Evolutionary conservation across 2,113 vertebrate genomes (phyloP).

Genomic region (Platichthys stellatus): DNA sequence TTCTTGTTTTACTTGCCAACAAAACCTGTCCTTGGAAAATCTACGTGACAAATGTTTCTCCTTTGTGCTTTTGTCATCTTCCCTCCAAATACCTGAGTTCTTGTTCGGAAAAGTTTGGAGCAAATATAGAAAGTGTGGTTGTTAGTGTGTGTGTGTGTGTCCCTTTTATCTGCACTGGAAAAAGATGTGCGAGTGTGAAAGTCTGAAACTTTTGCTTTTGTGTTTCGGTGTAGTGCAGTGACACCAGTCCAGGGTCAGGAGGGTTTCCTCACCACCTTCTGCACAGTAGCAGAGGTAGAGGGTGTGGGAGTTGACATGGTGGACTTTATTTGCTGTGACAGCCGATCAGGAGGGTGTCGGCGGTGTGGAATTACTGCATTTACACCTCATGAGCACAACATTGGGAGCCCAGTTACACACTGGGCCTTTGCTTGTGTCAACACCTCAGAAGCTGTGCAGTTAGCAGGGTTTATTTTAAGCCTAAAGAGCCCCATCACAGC

Average conservation of each 20-base stretch:
- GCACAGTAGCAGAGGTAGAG: conserved; percentile 13
- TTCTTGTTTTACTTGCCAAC: not conserved
- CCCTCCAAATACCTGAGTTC: not conserved
- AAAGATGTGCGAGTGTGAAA: not conserved
- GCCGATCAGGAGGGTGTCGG: conserved; percentile 29
- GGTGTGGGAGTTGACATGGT: conserved; percentile 18
- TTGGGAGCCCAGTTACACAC: not conserved
- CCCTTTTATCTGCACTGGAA: no score
- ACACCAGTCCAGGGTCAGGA: conserved; percentile 32
- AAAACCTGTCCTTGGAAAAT: not conserved
- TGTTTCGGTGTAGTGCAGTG: conserved; percentile 15
- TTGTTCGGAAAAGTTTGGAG: not conserved
- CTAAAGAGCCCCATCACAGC: no score
- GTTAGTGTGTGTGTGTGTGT: not conserved
- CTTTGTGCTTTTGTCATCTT: not conserved
- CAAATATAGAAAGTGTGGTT: not conserved
- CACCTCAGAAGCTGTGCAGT: not conserved
- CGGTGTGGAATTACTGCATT: conserved; percentile 9
- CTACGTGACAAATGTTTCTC: no score
- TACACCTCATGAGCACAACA: conserved; percentile 5
- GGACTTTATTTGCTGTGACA: conserved; percentile 41
- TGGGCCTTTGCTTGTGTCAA: not conserved
- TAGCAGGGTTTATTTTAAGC: not conserved
- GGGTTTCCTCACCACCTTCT: conserved; percentile 12
- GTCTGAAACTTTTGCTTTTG: conserved; percentile 10